phyloP scores from a whole-genome alignment of 2,797 vertebrate species.

The Loris lydekkerianus region DNA sequence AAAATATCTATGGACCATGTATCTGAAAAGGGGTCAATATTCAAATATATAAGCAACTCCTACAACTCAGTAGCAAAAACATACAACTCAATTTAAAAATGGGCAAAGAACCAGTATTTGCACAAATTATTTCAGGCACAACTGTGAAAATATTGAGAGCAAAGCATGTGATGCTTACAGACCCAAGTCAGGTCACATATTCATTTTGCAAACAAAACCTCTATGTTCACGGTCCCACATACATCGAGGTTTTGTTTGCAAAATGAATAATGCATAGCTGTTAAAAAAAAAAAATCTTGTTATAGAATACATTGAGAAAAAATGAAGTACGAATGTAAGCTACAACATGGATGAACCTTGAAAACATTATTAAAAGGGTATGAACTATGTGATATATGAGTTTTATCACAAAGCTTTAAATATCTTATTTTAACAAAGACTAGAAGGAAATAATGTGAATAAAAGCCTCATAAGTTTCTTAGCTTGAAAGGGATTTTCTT shows the following conservation, averaged over 20 bases:
- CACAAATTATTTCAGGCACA: no score
- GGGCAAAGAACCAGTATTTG: not conserved
- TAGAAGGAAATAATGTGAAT: not conserved
- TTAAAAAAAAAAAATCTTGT: not conserved
- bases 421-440: slow-evolving; percentile 49
- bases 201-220: no score
- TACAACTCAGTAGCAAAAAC: not conserved
- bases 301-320: not conserved
- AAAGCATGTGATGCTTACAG: no score
- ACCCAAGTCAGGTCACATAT: no score
- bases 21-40: not conserved
- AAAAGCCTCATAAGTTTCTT: slow-evolving; percentile 41
- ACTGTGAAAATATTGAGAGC: no score
- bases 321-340: not conserved
- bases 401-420: slow-evolving; percentile 65
- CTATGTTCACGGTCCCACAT: no score
- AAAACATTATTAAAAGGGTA: slow-evolving; percentile 1
- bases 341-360: not conserved
- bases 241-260: no score
- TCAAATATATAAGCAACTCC: not conserved
- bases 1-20: not conserved
- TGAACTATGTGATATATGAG: slow-evolving; percentile 36
- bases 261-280: no score
- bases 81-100: not conserved
- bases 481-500: slow-evolving; percentile 55